Percentiles rank a stretch among this genome's conserved stretches.
phyloP scores from a whole-genome alignment of 2,888 invertebrate genomes.

The Timandra comae region DNA sequence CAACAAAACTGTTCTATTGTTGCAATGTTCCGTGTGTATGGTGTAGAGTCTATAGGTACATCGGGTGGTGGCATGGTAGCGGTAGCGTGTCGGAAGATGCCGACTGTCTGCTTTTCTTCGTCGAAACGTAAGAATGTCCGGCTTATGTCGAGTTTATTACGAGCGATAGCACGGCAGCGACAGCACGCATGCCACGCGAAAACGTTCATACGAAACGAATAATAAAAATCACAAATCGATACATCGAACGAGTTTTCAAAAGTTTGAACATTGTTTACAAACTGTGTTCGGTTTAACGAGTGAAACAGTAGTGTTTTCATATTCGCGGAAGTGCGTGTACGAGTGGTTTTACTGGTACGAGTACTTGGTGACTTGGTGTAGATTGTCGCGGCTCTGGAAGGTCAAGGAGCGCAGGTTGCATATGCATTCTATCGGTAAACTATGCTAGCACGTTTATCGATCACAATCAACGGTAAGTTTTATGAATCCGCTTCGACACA shows the following conservation, averaged over 20 bases:
- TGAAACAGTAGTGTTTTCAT: slow-evolving; percentile 26
- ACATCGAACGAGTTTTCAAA: slow-evolving; percentile 42
- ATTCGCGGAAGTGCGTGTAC: no score
- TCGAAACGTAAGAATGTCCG: slow-evolving; percentile 20
- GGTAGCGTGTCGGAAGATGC: slow-evolving; percentile 18
- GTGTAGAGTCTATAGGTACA: slow-evolving; percentile 21
- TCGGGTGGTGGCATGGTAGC: slow-evolving; percentile 21
- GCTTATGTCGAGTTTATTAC: slow-evolving; percentile 36
- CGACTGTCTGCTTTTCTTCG: slow-evolving; percentile 32
- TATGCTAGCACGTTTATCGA: slow-evolving; percentile 19
- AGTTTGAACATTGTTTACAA: slow-evolving; percentile 22
- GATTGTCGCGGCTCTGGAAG: no score
- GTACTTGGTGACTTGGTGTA: no score
- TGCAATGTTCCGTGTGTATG: slow-evolving; percentile 20
- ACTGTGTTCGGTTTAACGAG: slow-evolving; percentile 26
- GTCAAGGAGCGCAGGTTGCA: slow-evolving; percentile 40
- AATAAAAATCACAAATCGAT: slow-evolving; percentile 25
- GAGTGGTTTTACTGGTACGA: no score
- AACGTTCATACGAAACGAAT: slow-evolving; percentile 24
- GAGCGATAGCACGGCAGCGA: slow-evolving; percentile 49
- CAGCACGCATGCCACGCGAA: slow-evolving; percentile 40
- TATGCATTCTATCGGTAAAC: slow-evolving; percentile 26
- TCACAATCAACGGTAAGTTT: slow-evolving; percentile 35
- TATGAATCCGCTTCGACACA: no score
- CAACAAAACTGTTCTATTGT: slow-evolving; percentile 29